phyloP scores from a whole-genome alignment of 2,113 vertebrate genomes.

The Burhinus bistriatus region DNA sequence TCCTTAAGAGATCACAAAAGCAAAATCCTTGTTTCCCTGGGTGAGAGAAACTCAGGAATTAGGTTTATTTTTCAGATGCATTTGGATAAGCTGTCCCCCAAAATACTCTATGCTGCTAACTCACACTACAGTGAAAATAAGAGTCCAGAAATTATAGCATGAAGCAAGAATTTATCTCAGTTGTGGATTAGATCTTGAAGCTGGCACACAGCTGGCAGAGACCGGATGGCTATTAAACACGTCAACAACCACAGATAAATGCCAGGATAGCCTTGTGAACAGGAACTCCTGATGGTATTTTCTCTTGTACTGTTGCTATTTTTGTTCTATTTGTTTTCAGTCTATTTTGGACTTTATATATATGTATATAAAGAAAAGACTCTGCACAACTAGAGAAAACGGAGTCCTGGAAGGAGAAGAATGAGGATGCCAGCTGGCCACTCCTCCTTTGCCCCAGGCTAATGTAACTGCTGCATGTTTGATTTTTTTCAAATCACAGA shows the following conservation, averaged over 20 bases:
- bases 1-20: background rate
- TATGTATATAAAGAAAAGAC: background rate
- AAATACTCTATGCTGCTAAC: fast-evolving
- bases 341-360: background rate
- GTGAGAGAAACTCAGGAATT: background rate
- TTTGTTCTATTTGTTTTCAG: conserved; percentile 11
- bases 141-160: background rate
- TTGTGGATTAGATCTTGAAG: background rate
- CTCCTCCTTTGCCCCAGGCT: background rate
- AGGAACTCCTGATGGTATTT: conserved; percentile 21
- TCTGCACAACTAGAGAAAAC: background rate
- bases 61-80: background rate
- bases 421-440: background rate
- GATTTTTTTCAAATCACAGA: background rate
- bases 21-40: background rate
- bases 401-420: background rate
- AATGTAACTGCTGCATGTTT: background rate
- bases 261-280: conserved; percentile 39
- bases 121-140: background rate
- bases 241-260: background rate
- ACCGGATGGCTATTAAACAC: background rate
- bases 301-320: conserved; percentile 1
- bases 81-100: background rate
- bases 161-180: background rate
- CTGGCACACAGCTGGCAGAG: conserved; percentile 40